Conservation (phyloP, 2,113 vertebrate genomes). For the Pomatostomus ruficeps region DNA sequence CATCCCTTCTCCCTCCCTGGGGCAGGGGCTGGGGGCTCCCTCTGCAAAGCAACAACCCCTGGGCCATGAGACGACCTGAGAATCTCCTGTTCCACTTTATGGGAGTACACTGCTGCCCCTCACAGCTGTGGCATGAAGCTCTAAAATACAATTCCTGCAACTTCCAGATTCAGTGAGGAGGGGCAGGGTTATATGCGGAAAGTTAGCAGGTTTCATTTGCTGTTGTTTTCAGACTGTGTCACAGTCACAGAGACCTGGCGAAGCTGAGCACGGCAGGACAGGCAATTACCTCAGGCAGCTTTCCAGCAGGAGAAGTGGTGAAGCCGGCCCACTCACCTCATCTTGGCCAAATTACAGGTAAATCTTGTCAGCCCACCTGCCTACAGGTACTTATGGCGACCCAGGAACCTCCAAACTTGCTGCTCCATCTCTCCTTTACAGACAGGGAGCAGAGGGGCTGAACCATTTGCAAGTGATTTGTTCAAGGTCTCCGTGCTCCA, state of each 20-base stretch:
- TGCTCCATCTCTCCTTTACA: neutral
- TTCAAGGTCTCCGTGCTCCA: neutral
- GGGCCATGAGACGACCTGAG: fast-evolving
- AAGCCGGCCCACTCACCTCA: neutral
- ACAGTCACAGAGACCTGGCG: neutral
- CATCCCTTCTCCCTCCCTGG: neutral
- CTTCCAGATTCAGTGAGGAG: neutral
- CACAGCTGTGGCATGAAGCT: neutral
- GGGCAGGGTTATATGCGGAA: neutral
- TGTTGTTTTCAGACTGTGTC: neutral
- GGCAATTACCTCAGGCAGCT: neutral
- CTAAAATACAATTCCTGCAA: neutral
- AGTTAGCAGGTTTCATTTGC: neutral
- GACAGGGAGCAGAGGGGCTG: neutral
- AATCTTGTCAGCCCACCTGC: neutral
- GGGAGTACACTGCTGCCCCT: neutral
- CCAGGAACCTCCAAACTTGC: neutral
- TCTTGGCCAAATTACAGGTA: neutral
- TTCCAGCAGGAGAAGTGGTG: neutral
- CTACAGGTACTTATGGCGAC: neutral
- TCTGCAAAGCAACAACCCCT: neutral
- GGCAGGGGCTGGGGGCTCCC: neutral
- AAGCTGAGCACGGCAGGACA: neutral
- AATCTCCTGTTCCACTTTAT: neutral
- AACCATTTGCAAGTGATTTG: neutral